A percentile compares a stretch with the other conserved stretches of the same genome.
These are phyloP conservation scores for Drosophila buzzatii DNA, from an alignment of 2,888 invertebrate species.

Conservation along the genomic window DNA sequence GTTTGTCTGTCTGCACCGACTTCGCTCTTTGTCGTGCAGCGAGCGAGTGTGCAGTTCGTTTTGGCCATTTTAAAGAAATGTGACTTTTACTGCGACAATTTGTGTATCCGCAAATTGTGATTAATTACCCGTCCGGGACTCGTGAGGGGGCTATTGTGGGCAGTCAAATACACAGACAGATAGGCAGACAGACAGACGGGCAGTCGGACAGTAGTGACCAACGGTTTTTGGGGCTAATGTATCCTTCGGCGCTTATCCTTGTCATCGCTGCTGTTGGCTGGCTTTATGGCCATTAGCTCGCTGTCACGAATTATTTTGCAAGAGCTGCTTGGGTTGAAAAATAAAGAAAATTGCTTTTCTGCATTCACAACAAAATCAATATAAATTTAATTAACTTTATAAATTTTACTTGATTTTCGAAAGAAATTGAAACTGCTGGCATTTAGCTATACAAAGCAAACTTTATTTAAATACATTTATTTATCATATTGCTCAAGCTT, in stretches of 20 bases:
- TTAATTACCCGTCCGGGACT: constrained; percentile 46
- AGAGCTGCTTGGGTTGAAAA: constrained; percentile 1
- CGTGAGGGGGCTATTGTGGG: not conserved
- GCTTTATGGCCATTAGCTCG: constrained; percentile 12
- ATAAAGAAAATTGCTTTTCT: not conserved
- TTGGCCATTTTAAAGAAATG: constrained; percentile 65
- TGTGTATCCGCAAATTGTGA: constrained; percentile 74
- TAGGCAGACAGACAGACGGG: not conserved
- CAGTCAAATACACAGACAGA: not conserved
- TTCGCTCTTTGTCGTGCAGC: not conserved
- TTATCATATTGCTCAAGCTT: not conserved
- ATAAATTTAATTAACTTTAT: not conserved
- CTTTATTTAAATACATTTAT: not conserved
- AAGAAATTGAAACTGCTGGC: not conserved
- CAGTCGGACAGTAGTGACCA: constrained; percentile 4
- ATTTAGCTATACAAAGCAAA: not conserved
- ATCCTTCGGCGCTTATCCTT: constrained; percentile 31
- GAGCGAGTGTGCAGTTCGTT: constrained; percentile 8
- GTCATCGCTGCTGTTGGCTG: constrained; percentile 12
- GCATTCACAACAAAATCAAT: constrained; percentile 12
- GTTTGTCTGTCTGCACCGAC: constrained; percentile 33
- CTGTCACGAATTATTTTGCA: constrained; percentile 8
- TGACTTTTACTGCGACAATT: constrained; percentile 74
- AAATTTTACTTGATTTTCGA: not conserved
- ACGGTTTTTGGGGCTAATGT: constrained; percentile 24